phyloP scores from a whole-genome alignment of 2,113 vertebrate species.

The Oenanthe melanoleuca region DNA sequence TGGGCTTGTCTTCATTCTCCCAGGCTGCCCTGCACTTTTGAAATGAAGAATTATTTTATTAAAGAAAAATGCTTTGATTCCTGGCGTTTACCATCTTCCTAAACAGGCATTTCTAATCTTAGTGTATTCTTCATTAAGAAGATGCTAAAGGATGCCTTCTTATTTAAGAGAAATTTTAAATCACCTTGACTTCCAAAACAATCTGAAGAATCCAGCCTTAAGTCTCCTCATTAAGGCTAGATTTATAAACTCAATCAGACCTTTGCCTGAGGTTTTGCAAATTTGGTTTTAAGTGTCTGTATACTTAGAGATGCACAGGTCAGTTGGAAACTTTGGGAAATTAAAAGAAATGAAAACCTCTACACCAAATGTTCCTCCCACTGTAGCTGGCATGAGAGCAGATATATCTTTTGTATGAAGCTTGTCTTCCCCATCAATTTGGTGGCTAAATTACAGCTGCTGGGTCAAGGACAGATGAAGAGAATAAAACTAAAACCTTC shows the following conservation, averaged over 20 bases:
- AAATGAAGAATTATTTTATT: not conserved
- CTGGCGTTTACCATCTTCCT: not conserved
- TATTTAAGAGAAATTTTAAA: not conserved
- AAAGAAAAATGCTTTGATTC: not conserved
- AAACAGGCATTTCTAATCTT: not conserved
- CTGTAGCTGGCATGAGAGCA: not conserved
- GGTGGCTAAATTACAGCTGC: not conserved
- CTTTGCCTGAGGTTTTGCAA: not conserved
- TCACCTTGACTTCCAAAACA: not conserved
- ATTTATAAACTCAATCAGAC: conserved; percentile 25
- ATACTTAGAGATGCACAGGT: not conserved
- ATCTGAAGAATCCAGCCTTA: conserved; percentile 15
- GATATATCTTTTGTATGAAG: not conserved
- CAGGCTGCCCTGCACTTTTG: not conserved
- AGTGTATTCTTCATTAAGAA: not conserved
- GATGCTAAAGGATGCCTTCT: not conserved
- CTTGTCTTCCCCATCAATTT: not conserved
- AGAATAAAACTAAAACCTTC: not conserved
- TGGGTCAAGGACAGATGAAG: not conserved
- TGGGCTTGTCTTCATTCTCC: not conserved
- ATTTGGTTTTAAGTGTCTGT: not conserved
- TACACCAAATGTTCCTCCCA: not conserved
- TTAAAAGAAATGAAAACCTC: not conserved
- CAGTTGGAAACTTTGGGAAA: not conserved
- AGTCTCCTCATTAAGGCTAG: not conserved